Evolutionary conservation across 2,888 invertebrate genomes (phyloP), one percentile per base, ranked within the genome.

Genomic region (Notodonta dromedarius): DNA sequence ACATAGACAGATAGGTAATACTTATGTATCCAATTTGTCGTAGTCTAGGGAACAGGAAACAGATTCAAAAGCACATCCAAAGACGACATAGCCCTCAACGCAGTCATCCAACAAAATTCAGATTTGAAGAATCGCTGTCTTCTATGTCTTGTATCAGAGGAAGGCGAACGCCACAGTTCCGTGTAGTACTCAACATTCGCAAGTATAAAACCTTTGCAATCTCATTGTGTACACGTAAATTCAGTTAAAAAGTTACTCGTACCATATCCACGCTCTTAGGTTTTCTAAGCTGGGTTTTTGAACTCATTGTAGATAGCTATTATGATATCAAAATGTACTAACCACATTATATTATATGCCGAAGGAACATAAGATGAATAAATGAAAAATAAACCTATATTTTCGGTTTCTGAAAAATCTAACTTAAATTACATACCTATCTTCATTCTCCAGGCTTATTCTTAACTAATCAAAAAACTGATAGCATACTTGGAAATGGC

Each of bases 201-300:
- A 87, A 87, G 86, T 88, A 91, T 90, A 88, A 87, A 89, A 89
- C 83, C 85, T 82, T 82, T 83, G 81, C 83, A 82, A 79, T 82
- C 79, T 76, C 75, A 76, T 80, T 78, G 80, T 78, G 77, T 78
- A 76, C 80, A 79, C 77, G 79, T 79, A 79, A 82, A 82, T 84
- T 80, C 76, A 69, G 70, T 72, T 76, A 73, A 75, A 80, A 80
- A 78, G 74, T 75, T 74, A 73, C 72, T 65, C 62, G 68, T 65
- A 65, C 63, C 56, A 61, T 60, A 65, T 62, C 55, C 35, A 40
- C 16, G 50, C 42, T 40, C 60, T 63, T 54, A 56, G 11, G 11
- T 40, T 32, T 46, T 54, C n/a, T n/a, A 46, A 1, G n/a, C 44
- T 54, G 55, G 35, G 13, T 56, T 57, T 64, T 57, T 57, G 56